A percentile compares a stretch with the other conserved stretches of the same genome.
These are phyloP conservation scores for Macrochelys suwanniensis DNA, from an alignment of 2,797 vertebrate genomes.

Conservation along the genomic window DNA sequence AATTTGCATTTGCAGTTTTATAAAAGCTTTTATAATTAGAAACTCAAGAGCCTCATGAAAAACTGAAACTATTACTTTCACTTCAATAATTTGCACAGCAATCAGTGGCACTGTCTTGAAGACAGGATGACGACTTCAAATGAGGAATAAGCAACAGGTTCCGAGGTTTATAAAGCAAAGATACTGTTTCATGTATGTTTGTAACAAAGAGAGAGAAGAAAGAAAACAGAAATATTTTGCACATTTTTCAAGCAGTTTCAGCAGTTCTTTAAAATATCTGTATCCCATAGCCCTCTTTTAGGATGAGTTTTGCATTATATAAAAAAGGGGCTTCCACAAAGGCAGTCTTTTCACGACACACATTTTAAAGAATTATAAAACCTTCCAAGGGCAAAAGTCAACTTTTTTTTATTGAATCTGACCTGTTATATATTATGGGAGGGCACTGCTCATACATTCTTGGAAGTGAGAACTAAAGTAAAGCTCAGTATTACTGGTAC, in stretches of 20 bases:
- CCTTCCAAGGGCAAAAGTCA: not conserved
- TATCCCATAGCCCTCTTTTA: not conserved
- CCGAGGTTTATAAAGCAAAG: not conserved
- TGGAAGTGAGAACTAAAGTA: not conserved
- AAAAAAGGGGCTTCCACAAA: not conserved
- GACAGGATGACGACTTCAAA: not conserved
- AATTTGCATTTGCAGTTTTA: not conserved
- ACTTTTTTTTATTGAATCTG: not conserved
- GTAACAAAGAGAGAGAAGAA: not conserved
- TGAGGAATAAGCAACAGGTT: not conserved
- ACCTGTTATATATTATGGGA: not conserved
- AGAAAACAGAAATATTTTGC: not conserved
- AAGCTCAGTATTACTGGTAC: not conserved
- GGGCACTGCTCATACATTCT: not conserved
- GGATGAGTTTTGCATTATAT: not conserved
- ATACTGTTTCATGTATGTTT: not conserved
- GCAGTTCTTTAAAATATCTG: not conserved
- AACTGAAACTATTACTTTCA: conserved; percentile 13
- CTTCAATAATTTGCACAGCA: not conserved
- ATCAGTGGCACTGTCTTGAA: not conserved
- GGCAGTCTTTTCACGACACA: not conserved
- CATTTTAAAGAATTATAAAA: not conserved
- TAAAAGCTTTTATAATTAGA: not conserved
- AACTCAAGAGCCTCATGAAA: not conserved
- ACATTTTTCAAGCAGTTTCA: not conserved